Base-by-base conservation (phyloP, 2,797 vertebrate species). In the Anas bahamensis region DNA sequence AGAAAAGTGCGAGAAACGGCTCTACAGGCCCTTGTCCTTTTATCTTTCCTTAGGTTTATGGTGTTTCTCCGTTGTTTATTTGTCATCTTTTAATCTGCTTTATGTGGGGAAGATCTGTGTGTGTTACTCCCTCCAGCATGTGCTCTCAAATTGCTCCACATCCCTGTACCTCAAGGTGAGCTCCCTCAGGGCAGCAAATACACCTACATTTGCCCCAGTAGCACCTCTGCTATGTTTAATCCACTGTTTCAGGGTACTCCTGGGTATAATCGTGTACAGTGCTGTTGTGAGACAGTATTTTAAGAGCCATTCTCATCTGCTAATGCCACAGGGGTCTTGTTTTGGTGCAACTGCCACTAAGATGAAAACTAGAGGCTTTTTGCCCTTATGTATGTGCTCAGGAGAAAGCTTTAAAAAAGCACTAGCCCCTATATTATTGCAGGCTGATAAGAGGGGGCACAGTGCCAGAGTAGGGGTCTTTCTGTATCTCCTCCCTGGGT, bases 121-220 rank as follows among this genome's bases (percentile, higher is more conserved):
- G 23, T 23, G 11, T 48, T 33, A 50, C 50, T 50, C 14, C 24
- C 33, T 39, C 24, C 6, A 14, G 37, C 17, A 17, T 1, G 10
- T 1, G 6, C 42, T 16, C 29, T 52, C 0, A 0, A 33, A 12
- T 79, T 71, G 71, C 33, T 33, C 55, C 23, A 15, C 1, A 0
- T 79, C 35, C 52, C 61, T 33, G 18, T 46, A 7, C 29, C 48
- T 78, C 63, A 31, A 33, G 18, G 23, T 52, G 24, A 1, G 0
- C 22, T 14, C 19, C 33, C 28, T 42, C 53, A 48, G 39, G 24
- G 28, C 21, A 12, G 6, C 35, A 70, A 35, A 24, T 60, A 19
- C 19, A 9, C 18, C 31, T 72, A 56, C 75, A 26, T 39, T 53
- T 46, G 42, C 42, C 26, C 8, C 7, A 35, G 33, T 7, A 57